Conservation (phyloP, 2,113 vertebrate genomes). For the Scomber colias region DNA sequence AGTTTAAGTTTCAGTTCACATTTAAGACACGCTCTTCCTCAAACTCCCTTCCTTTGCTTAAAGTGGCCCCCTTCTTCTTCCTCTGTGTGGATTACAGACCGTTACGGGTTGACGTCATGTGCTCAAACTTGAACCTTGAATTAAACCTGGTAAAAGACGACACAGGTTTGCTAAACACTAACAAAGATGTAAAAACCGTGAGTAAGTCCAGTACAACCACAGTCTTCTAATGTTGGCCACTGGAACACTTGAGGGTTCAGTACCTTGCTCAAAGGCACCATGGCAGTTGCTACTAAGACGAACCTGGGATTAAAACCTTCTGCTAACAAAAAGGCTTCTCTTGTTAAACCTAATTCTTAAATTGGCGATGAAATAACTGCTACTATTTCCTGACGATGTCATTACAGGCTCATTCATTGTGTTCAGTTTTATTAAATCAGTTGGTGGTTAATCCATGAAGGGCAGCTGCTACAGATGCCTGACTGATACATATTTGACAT, state of each 20-base stretch:
- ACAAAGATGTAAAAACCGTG: constrained; percentile 1
- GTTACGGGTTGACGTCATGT: not conserved
- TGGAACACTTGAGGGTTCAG: constrained; percentile 9
- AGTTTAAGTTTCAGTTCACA: constrained; percentile 12
- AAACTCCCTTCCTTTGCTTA: not conserved
- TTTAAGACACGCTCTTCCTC: not conserved
- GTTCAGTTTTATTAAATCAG: not conserved
- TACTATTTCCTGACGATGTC: not conserved
- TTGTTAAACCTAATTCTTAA: not conserved
- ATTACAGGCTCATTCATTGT: constrained; percentile 1
- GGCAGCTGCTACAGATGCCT: constrained; percentile 14
- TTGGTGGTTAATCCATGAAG: not conserved
- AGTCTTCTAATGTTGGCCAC: constrained; percentile 19
- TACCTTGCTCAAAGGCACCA: constrained; percentile 68
- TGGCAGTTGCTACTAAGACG: constrained; percentile 57
- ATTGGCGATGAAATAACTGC: not conserved
- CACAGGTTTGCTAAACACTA: not conserved
- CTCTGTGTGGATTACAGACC: not conserved
- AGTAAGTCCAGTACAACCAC: constrained; percentile 21
- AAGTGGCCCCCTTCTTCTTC: too few species aligned
- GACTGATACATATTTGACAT: constrained; percentile 12
- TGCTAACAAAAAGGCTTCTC: constrained; percentile 6
- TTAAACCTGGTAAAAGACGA: not conserved
- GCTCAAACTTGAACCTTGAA: not conserved
- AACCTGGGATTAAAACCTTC: not conserved